Evolutionary conservation across 2,113 vertebrate species (phyloP).

Genomic region (Porphyrio hochstetteri): DNA sequence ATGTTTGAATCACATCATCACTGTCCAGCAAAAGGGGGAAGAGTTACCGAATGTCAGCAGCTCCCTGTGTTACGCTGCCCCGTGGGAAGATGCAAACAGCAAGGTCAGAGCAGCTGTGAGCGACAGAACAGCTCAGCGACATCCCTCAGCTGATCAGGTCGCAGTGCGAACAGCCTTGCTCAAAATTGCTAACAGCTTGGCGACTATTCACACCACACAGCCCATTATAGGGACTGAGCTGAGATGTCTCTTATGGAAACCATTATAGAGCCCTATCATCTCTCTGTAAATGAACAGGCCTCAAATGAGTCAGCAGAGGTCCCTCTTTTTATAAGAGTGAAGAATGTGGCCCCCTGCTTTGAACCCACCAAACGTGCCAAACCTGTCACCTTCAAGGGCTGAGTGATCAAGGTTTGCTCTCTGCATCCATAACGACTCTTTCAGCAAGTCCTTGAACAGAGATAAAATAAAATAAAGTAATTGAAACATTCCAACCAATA

Average conservation of each 20-base stretch:
- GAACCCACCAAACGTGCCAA: background rate
- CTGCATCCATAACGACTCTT: background rate
- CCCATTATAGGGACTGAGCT: background rate
- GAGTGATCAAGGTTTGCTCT: background rate
- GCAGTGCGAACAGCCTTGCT: background rate
- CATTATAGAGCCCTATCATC: conserved; percentile 20
- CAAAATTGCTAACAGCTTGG: conserved; percentile 44
- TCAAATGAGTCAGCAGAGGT: background rate
- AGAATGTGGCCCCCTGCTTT: background rate
- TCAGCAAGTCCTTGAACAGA: background rate
- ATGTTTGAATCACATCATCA: background rate
- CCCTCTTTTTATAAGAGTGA: background rate
- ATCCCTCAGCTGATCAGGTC: background rate
- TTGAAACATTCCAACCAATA: background rate
- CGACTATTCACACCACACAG: background rate
- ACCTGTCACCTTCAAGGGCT: background rate
- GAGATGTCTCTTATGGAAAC: conserved; percentile 24
- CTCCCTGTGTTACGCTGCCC: rapidly evolving
- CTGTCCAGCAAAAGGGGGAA: background rate
- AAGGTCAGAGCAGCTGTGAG: background rate
- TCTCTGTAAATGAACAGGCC: background rate
- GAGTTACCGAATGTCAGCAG: background rate
- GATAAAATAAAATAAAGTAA: conserved; percentile 6
- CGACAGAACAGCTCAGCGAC: rapidly evolving
- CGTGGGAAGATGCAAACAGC: background rate